These are phyloP conservation scores for Alectoris magna DNA, from an alignment of 2,797 vertebrate genomes.

Conservation along the genomic window DNA sequence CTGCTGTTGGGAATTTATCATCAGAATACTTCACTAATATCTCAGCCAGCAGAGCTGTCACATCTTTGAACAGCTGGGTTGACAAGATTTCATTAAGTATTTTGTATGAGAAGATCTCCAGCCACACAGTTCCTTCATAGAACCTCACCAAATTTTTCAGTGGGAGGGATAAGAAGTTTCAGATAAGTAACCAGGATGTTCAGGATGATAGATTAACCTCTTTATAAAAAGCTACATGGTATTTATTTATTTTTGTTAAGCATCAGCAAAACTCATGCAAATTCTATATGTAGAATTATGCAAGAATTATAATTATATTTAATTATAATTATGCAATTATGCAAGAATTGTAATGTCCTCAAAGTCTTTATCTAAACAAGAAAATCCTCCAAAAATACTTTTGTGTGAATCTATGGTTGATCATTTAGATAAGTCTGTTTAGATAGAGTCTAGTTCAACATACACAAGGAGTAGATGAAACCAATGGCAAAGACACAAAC, in stretches of 20 bases:
- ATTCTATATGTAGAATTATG: neutral
- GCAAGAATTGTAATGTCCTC: neutral
- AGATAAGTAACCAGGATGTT: neutral
- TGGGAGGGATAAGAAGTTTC: accelerated
- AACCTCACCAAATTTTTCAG: neutral
- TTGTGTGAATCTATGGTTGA: neutral
- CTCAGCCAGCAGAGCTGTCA: neutral
- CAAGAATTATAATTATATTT: neutral
- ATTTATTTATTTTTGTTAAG: neutral
- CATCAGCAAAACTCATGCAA: neutral
- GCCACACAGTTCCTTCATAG: neutral
- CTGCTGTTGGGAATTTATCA: neutral
- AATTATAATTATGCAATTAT: neutral
- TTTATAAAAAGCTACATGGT: neutral
- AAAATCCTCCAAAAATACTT: neutral
- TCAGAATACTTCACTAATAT: neutral
- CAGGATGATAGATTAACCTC: neutral
- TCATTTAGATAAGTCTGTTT: neutral
- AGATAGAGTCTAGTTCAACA: neutral
- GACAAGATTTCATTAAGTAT: neutral
- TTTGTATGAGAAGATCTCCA: neutral
- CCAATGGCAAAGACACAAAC: neutral
- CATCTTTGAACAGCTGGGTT: neutral
- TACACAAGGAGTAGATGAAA: neutral
- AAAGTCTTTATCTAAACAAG: neutral